Evolutionary conservation across 2,888 invertebrate species (phyloP), one percentile per base, ranked within the genome.

Genomic region (Acanthopleura granulata): DNA sequence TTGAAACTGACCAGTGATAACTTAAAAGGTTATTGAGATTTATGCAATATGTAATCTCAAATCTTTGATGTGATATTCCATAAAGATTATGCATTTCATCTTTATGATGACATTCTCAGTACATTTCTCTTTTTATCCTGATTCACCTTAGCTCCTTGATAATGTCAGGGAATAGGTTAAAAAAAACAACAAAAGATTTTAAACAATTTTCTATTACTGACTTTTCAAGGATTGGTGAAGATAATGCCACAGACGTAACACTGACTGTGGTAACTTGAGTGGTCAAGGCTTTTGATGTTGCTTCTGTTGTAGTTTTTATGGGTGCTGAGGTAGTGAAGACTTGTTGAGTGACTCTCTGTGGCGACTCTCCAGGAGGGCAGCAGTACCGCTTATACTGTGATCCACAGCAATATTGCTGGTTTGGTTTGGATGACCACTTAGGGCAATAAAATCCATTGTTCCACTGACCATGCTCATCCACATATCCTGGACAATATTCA

Each of bases 361-460:
- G 66, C 12, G 18, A 16, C 29, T 71, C 75, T 0, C 49, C 72
- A 16, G 75, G 75, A 16, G 30, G 61, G 27, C 80, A 80, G 74
- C 80, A 80, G 75, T 79, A 78, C 18, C 75, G 76, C 51, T 76
- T 73, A 50, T 76, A 70, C 12, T 78, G 76, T 11, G 75, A 40
- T 12, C 80, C 80, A 73, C 83, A 83, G 75, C 81, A 82, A 76
- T 77, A 77, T 49, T 74, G 74, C 22, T 75, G 75, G 49, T 69
- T 27, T 57, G 74, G 72, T 6, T 75, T 66, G 3, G 76, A 61
- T 49, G 75, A 75, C 82, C 83, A 81, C 62, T 75, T 71, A 29
- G 79, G 81, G 73, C 82, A 82, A 74, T 78, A 75, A 76, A 81
- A 82, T 9, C 81, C 81, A 74, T 78, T 83, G 76, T 83, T 83